These are phyloP conservation scores for Drosophila suzukii DNA, from an alignment of 1,140 invertebrate genomes.

Conservation along the genomic window DNA sequence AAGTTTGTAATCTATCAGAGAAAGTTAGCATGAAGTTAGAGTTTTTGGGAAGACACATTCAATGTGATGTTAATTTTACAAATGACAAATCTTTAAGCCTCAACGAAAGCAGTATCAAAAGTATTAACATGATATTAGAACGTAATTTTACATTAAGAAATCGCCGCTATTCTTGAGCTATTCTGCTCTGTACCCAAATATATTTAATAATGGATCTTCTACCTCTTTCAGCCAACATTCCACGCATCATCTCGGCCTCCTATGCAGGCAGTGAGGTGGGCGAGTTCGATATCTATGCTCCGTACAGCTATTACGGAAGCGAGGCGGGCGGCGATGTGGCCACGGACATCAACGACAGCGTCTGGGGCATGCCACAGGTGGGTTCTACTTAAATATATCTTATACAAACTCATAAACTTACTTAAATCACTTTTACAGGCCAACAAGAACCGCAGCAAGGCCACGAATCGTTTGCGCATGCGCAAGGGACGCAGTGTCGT, in stretches of 20 bases:
- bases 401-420: background rate
- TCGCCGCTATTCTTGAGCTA: no score
- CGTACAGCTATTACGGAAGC: slow-evolving; percentile 90
- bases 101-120: no score
- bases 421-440: slow-evolving; percentile 32
- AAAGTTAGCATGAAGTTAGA: no score
- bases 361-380: slow-evolving; percentile 82
- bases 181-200: background rate
- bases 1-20: no score
- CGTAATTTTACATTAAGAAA: no score
- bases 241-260: slow-evolving; percentile 88
- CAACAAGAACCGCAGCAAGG: slow-evolving; percentile 77
- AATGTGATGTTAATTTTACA: no score
- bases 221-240: slow-evolving; percentile 82
- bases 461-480: slow-evolving; percentile 88
- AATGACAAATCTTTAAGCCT: no score
- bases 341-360: slow-evolving; percentile 81
- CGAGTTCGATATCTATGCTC: slow-evolving; percentile 91
- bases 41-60: no score
- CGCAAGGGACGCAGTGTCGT: slow-evolving; percentile 91
- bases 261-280: slow-evolving; percentile 91
- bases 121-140: no score
- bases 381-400: background rate
- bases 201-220: background rate
- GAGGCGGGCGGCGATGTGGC: slow-evolving; percentile 85